Conservation (phyloP, 1,140 invertebrate genomes). For the Lethocerus indicus region DNA sequence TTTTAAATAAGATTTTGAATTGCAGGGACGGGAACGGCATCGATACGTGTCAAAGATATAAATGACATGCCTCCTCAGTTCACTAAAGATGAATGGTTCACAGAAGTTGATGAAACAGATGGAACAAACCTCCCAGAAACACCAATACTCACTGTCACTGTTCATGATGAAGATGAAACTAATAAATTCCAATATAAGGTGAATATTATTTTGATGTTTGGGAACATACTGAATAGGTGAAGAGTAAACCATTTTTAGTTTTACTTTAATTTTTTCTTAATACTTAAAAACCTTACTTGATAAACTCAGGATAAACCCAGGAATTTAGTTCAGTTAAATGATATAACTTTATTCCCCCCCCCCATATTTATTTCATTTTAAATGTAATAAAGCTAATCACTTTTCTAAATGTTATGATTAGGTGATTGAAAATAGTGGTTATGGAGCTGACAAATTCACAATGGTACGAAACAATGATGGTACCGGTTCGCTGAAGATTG, state of each 20-base stretch:
- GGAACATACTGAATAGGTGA: too few relatives aligned
- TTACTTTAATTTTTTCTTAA: too few relatives aligned
- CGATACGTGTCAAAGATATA: slow-evolving; percentile 86
- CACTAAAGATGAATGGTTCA: slow-evolving; percentile 90
- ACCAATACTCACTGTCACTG: slow-evolving; percentile 84
- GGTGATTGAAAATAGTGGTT: slow-evolving; percentile 83
- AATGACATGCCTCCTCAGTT: slow-evolving; percentile 93
- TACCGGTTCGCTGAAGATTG: slow-evolving; percentile 86
- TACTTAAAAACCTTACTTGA: too few relatives aligned
- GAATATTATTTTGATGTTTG: too few relatives aligned
- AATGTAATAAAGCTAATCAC: neutral
- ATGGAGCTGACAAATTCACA: slow-evolving; percentile 89
- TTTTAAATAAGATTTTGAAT: neutral
- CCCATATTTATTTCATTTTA: neutral
- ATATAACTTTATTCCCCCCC: neutral
- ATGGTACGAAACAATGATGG: slow-evolving; percentile 94
- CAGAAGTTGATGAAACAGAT: slow-evolving; percentile 93
- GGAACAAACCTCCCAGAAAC: slow-evolving; percentile 84
- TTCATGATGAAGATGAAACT: slow-evolving; percentile 90
- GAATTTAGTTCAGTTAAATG: neutral
- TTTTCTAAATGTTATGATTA: slow-evolving; percentile 17
- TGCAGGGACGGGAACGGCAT: slow-evolving; percentile 70
- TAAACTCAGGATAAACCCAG: too few relatives aligned
- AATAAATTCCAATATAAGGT: slow-evolving; percentile 94
- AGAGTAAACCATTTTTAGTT: too few relatives aligned